These are phyloP conservation scores for Xiphydria camelus DNA, from an alignment of 2,888 invertebrate genomes.

Conservation along the genomic window DNA sequence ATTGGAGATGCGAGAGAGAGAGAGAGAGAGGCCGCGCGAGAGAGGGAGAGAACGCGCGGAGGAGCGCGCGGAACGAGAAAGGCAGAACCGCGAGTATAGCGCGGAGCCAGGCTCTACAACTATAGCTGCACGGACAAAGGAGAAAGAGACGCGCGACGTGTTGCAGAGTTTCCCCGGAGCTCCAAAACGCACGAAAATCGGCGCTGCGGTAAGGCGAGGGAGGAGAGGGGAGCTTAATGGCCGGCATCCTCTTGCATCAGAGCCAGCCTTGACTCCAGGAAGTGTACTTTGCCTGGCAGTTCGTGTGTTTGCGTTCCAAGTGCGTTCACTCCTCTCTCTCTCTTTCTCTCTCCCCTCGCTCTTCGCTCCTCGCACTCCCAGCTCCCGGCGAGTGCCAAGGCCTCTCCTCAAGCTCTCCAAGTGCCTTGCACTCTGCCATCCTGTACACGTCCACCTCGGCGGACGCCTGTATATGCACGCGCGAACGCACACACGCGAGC, in stretches of 20 bases:
- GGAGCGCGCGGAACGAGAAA: slow-evolving; percentile 10
- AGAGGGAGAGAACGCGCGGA: slow-evolving; percentile 10
- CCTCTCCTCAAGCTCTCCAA: background rate
- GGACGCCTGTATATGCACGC: no score
- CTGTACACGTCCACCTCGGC: slow-evolving; percentile 11
- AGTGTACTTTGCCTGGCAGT: slow-evolving; percentile 38
- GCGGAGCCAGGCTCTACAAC: slow-evolving; percentile 14
- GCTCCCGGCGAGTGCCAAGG: background rate
- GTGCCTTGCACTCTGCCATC: slow-evolving; percentile 14
- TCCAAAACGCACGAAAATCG: background rate
- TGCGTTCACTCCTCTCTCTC: slow-evolving; percentile 34
- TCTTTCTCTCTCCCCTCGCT: background rate
- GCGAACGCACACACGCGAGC: slow-evolving; percentile 1
- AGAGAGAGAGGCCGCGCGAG: slow-evolving; percentile 20
- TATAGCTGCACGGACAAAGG: slow-evolving; percentile 12
- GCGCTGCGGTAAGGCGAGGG: slow-evolving; percentile 7
- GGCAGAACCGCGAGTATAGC: slow-evolving; percentile 5
- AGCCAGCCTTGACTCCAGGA: slow-evolving; percentile 53
- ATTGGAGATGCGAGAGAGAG: slow-evolving; percentile 6
- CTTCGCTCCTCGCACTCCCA: background rate
- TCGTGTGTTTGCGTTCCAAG: slow-evolving; percentile 37
- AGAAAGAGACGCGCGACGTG: slow-evolving; percentile 5
- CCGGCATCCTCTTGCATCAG: slow-evolving; percentile 55
- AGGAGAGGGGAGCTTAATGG: slow-evolving; percentile 40
- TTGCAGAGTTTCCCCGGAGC: slow-evolving; percentile 3